Evolutionary conservation across 2,113 vertebrate genomes (phyloP).

Genomic region (Ursus arctos): DNA sequence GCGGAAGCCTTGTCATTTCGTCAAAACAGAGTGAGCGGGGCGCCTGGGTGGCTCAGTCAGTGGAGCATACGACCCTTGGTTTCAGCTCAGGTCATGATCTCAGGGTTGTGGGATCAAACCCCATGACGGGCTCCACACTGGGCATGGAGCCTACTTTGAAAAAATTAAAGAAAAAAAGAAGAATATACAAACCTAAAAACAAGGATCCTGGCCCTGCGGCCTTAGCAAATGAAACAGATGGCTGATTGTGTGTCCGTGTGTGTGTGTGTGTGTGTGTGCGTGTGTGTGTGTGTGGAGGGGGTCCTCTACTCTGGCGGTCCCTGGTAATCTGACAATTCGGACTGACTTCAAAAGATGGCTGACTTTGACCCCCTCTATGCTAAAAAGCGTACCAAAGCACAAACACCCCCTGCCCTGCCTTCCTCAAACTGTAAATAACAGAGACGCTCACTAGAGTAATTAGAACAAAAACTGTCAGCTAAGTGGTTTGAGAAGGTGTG

Average conservation of each 20-base stretch:
- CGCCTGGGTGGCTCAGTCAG: not conserved
- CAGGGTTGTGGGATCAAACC: not conserved
- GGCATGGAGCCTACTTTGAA: not conserved
- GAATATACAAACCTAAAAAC: not conserved
- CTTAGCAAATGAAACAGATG: not conserved
- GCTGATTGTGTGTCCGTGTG: not conserved
- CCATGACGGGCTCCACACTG: not conserved
- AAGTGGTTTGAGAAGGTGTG: conserved; percentile 67
- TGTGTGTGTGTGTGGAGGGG: no score
- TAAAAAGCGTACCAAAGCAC: not conserved
- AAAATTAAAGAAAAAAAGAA: not conserved
- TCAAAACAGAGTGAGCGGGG: not conserved
- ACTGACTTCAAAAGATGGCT: not conserved
- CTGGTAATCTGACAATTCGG: not conserved
- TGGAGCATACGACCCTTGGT: not conserved
- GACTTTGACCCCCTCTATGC: not conserved
- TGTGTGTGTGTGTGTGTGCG: fast-evolving
- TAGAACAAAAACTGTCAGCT: conserved; percentile 58
- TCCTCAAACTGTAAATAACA: conserved; percentile 72
- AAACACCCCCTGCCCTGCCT: not conserved
- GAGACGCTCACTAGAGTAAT: conserved; percentile 61
- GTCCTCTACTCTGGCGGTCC: not conserved
- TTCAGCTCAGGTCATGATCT: not conserved
- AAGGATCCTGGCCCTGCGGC: fast-evolving
- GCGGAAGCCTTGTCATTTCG: not conserved